A percentile compares a stretch with the other conserved stretches of the same genome.
These are phyloP conservation scores for Diplodus sargus DNA, from an alignment of 2,797 vertebrate genomes.

Conservation along the genomic window DNA sequence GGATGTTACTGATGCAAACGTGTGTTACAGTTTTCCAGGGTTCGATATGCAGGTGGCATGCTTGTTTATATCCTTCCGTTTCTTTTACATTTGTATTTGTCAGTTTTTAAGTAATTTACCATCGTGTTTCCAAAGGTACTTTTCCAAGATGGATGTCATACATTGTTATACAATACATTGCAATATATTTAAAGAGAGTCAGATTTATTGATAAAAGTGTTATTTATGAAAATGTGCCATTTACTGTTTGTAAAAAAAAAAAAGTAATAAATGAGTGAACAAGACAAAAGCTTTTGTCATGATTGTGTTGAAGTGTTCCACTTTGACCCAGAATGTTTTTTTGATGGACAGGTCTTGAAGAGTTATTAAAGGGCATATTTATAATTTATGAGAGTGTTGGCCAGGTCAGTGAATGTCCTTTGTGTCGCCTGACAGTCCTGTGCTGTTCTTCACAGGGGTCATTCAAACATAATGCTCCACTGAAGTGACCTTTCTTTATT, in stretches of 20 bases:
- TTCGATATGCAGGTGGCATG: conserved; percentile 74
- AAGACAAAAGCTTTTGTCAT: conserved; percentile 8
- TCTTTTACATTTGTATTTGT: conserved; percentile 45
- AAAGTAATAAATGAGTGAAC: conserved; percentile 51
- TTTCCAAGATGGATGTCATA: conserved; percentile 61
- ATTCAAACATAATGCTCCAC: conserved; percentile 13
- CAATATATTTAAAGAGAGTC: conserved; percentile 64
- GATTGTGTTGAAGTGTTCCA: conserved; percentile 1
- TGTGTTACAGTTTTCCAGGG: conserved; percentile 49
- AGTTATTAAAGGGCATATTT: conserved; percentile 32
- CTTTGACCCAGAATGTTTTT: conserved; percentile 29
- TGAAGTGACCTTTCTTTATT: conserved; percentile 48
- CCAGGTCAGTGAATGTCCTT: conserved; percentile 16
- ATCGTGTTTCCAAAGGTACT: conserved; percentile 55
- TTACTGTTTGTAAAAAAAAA: conserved; percentile 74
- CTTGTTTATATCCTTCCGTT: conserved; percentile 63
- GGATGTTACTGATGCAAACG: conserved; percentile 69
- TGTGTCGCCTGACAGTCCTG: conserved; percentile 39
- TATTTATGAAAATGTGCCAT: conserved; percentile 77
- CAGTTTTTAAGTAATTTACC: conserved; percentile 26
- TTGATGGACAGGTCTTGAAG: conserved; percentile 11
- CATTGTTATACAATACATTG: conserved; percentile 57
- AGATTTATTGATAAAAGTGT: conserved; percentile 59
- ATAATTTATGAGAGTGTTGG: conserved; percentile 33
- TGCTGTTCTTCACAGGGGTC: conserved; percentile 24